Evolutionary conservation across 2,888 invertebrate species (phyloP), one percentile per base, ranked within the genome.

Genomic region (Priocnemis perturbator): DNA sequence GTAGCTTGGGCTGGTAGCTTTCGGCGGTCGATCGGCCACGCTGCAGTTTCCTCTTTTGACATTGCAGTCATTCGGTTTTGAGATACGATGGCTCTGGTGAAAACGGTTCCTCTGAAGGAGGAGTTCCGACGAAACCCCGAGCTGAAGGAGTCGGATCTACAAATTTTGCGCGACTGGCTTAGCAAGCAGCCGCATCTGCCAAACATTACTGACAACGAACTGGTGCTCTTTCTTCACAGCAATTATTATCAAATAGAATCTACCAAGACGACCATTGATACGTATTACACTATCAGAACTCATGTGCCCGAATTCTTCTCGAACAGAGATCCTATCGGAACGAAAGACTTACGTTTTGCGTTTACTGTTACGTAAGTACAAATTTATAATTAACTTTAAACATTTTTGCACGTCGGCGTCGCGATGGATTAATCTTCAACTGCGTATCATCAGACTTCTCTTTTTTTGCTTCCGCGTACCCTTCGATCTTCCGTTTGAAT

Each of bases 221-320:
- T 93, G 7, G 91, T 93, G 63, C 87, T 94, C 37, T 93, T 93
- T 67, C 92, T 93, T 76, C 93, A 94, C 86, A 93, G 94, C 83
- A 94, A 94, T 86, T 90, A 91, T 65, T 92, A 91, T 77, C 93
- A 93, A 75, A 90, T 93, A 61, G 94, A 94, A 74, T 90, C 92
- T 26, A 90, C 95, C 0, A 95, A 95, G 85, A 90, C 90, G 59
- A 93, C 94, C 11, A 90, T 95, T 53, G 95, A 95, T 81, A 91
- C 92, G 0, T 92, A 93, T 87, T 93, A 92, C 81, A 94, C 94
- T 0, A 89, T 93, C 9, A 91, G 92, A 79, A 93, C 93, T 0
- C 92, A 93, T 71, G 92, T 93, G 82, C 91, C 91, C 0, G 82
- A 81, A 53, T 79, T 82, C 60, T 82, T 81, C 58, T 57, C 48